A percentile compares a stretch with the other conserved stretches of the same genome.
Evolutionary conservation across 1,140 invertebrate species (phyloP).

Genomic region (Drosophila auraria): DNA sequence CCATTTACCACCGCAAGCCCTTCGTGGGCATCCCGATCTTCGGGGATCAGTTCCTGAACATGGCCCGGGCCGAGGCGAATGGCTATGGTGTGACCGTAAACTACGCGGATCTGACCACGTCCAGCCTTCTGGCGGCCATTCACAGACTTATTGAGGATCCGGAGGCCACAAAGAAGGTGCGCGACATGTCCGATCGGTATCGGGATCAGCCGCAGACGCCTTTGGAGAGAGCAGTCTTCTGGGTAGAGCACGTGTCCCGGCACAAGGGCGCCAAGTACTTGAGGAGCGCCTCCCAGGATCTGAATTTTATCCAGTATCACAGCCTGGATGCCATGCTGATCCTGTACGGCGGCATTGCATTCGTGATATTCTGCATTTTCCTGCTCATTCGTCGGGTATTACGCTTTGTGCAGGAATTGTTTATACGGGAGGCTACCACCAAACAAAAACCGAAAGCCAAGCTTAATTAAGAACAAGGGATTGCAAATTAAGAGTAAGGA

Average conservation of each 20-base stretch:
- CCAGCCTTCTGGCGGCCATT: constrained; percentile 54
- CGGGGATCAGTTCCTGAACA: constrained; percentile 88
- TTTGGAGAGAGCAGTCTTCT: constrained; percentile 89
- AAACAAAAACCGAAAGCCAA: constrained; percentile 20
- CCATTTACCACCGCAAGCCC: constrained; percentile 89
- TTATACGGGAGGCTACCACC: constrained; percentile 12
- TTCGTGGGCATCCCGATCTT: constrained; percentile 90
- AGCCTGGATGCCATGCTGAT: constrained; percentile 85
- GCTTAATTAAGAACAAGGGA: constrained; percentile 11
- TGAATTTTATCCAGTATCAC: constrained; percentile 87
- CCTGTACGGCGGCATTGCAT: constrained; percentile 67
- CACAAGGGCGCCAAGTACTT: constrained; percentile 87
- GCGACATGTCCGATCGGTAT: constrained; percentile 87
- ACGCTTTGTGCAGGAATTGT: constrained; percentile 46
- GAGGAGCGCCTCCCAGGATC: constrained; percentile 85
- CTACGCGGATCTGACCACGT: constrained; percentile 55
- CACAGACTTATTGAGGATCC: constrained; percentile 59
- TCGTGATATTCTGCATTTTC: constrained; percentile 44
- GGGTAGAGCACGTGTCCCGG: constrained; percentile 89
- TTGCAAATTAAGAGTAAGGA: not conserved
- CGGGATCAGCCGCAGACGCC: constrained; percentile 87
- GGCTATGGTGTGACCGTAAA: constrained; percentile 85
- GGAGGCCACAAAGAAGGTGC: constrained; percentile 81
- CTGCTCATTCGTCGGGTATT: constrained; percentile 45
- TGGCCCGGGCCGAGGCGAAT: constrained; percentile 85